These are phyloP conservation scores for Campoletis sonorensis DNA, from an alignment of 1,140 invertebrate genomes.

Conservation along the genomic window DNA sequence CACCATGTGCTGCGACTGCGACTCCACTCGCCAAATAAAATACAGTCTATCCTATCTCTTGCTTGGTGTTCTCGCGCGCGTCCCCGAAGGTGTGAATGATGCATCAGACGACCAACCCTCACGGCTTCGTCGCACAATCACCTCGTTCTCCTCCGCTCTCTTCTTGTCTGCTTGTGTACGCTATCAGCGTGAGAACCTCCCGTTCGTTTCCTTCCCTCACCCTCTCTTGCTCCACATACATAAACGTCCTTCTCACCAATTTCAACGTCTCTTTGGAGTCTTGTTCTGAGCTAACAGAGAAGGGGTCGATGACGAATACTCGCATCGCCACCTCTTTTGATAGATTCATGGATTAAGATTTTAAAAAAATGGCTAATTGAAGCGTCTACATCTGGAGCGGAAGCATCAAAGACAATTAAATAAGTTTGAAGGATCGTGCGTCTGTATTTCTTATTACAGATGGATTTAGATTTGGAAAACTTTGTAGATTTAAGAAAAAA, in stretches of 20 bases:
- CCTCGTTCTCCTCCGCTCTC: constrained; percentile 14
- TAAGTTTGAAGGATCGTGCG: no score
- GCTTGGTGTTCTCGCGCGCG: not conserved
- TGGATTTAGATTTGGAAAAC: no score
- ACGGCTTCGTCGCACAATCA: not conserved
- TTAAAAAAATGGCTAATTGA: not conserved
- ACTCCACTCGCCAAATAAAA: constrained; percentile 44
- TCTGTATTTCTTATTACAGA: no score
- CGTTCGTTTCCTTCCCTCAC: not conserved
- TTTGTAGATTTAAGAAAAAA: no score
- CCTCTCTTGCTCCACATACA: not conserved
- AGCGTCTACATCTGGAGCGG: no score
- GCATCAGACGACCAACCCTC: constrained; percentile 48
- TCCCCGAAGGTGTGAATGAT: constrained; percentile 57
- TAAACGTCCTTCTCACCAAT: not conserved
- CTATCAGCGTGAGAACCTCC: constrained; percentile 22
- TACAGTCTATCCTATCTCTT: constrained; percentile 4
- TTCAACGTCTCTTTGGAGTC: not conserved
- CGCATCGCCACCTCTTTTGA: not conserved
- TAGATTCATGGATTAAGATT: not conserved
- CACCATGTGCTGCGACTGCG: constrained; percentile 15
- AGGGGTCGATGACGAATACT: not conserved
- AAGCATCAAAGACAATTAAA: no score
- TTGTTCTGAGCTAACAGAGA: not conserved
- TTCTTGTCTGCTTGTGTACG: not conserved